These are phyloP conservation scores for Neogobius melanostomus DNA, from an alignment of 2,113 vertebrate genomes.

Conservation along the genomic window DNA sequence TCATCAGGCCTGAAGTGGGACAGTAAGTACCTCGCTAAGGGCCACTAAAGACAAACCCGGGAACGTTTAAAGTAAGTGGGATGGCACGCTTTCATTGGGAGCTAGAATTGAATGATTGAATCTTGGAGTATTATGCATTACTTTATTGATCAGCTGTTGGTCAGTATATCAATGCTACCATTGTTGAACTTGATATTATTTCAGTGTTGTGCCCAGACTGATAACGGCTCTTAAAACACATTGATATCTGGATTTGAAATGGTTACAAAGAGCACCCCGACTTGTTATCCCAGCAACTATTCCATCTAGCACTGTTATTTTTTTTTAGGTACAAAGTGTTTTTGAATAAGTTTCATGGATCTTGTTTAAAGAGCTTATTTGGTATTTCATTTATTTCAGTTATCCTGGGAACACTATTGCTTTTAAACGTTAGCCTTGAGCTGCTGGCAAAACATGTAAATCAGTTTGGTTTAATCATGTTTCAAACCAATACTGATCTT, in stretches of 20 bases:
- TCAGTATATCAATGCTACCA: background rate
- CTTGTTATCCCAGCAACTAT: no score
- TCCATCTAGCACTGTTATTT: no score
- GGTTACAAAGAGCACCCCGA: no score
- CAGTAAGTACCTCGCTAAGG: background rate
- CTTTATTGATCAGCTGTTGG: background rate
- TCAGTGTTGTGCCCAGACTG: background rate
- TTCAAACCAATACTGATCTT: background rate
- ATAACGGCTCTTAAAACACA: background rate
- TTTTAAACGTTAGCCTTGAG: background rate
- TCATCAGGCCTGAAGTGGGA: background rate
- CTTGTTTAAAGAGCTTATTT: background rate
- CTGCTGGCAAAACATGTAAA: background rate
- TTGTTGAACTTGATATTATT: background rate
- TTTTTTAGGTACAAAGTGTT: background rate
- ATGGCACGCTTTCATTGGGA: background rate
- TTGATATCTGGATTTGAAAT: background rate
- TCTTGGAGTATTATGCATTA: background rate
- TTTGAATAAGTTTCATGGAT: background rate
- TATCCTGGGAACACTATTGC: background rate
- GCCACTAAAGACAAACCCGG: background rate
- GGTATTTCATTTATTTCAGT: background rate
- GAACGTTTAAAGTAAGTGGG: no score
- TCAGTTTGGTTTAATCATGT: slow-evolving; percentile 3
- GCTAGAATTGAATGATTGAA: background rate